These are phyloP conservation scores for Tadarida brasiliensis DNA, from an alignment of 2,797 vertebrate species.

Conservation along the genomic window DNA sequence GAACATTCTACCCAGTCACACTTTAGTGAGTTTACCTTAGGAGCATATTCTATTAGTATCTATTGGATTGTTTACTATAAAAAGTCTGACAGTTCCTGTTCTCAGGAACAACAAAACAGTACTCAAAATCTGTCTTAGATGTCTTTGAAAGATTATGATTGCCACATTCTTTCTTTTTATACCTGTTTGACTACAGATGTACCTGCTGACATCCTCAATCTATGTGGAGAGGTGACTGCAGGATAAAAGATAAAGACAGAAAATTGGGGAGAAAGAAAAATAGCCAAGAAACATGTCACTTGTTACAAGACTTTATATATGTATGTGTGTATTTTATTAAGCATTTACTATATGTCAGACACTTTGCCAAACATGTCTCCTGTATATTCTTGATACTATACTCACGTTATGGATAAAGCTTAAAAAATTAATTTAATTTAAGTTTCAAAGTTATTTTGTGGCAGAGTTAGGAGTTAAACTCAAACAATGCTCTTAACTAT, in stretches of 20 bases:
- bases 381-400: background rate
- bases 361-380: background rate
- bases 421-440: conserved; percentile 4
- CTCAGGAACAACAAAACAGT: background rate
- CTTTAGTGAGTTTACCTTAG: background rate
- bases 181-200: background rate
- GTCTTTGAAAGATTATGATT: background rate
- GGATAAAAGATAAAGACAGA: conserved; percentile 27
- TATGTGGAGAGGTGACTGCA: background rate
- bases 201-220: background rate
- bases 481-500: background rate
- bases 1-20: background rate
- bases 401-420: background rate
- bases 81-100: background rate
- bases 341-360: background rate
- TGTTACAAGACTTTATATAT: background rate
- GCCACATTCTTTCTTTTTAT: background rate
- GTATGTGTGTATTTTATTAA: background rate
- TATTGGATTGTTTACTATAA: background rate
- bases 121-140: background rate
- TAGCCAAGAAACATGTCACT: background rate
- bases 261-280: conserved; percentile 21
- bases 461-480: background rate
- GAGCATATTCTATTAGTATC: background rate
- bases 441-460: background rate